Percentiles rank a stretch among this genome's conserved stretches.
Conservation (phyloP, 2,888 invertebrate genomes). For the Hymenopus coronatus region DNA sequence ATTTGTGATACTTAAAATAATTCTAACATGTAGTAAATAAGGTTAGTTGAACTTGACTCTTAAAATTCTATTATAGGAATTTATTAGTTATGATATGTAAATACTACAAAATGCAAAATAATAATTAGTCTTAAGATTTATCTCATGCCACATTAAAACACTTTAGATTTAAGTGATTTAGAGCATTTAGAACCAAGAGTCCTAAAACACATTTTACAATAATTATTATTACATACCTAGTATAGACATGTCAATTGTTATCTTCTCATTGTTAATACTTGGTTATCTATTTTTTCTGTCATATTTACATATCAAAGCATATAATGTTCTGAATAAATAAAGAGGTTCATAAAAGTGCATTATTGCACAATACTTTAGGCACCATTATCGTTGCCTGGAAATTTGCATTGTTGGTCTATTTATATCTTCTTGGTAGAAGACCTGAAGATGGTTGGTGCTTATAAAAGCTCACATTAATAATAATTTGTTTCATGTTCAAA, state of each 20-base stretch:
- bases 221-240: not conserved
- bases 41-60: slow-evolving; percentile 8
- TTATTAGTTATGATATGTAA: not conserved
- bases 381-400: not conserved
- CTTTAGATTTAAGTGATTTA: not conserved
- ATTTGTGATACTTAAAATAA: slow-evolving; percentile 13
- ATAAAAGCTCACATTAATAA: not conserved
- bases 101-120: not conserved
- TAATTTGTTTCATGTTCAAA: not conserved
- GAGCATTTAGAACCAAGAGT: not conserved
- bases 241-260: not conserved
- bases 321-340: not conserved
- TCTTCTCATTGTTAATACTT: not conserved
- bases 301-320: not conserved
- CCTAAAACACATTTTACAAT: slow-evolving; percentile 12
- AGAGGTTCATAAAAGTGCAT: not conserved
- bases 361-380: not conserved
- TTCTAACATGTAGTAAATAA: not conserved
- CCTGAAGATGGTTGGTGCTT: not conserved
- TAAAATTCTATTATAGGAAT: not conserved
- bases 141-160: not conserved
- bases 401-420: not conserved
- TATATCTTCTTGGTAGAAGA: not conserved
- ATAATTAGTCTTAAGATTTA: slow-evolving; percentile 1
- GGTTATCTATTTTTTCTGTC: not conserved